phyloP scores from a whole-genome alignment of 37 sponge, comb jelly and placozoan species.

The Theonella swinhoei region DNA sequence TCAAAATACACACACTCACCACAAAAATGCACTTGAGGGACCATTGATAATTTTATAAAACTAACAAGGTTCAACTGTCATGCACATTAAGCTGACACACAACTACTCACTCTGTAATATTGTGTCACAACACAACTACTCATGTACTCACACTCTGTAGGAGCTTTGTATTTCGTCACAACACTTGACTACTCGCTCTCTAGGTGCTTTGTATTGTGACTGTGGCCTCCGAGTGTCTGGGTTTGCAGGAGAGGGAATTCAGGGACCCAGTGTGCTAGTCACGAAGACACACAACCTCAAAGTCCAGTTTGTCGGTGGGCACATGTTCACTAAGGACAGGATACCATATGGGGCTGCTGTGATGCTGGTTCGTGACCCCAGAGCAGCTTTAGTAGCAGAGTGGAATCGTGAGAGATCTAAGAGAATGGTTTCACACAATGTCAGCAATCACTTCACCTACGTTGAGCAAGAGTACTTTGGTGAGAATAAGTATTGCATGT shows the following conservation, averaged over 20 bases:
- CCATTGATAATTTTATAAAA: too few relatives aligned
- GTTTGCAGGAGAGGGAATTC: constrained; percentile 47
- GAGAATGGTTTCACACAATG: not conserved
- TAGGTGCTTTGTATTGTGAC: constrained; percentile 61
- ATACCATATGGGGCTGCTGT: constrained; percentile 40
- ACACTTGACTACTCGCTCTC: too few relatives aligned
- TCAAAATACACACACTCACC: too few relatives aligned
- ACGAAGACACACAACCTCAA: constrained; percentile 22
- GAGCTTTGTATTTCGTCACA: too few relatives aligned
- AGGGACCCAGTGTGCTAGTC: constrained; percentile 33
- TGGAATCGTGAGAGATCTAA: constrained; percentile 22
- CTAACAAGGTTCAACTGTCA: too few relatives aligned
- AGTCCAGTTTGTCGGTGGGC: not conserved
- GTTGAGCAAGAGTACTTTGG: constrained; percentile 11
- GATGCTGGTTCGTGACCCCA: constrained; percentile 34
- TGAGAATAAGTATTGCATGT: not conserved
- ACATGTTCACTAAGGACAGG: not conserved
- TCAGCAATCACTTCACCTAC: not conserved
- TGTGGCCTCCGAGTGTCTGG: constrained; percentile 12
- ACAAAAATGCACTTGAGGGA: too few relatives aligned
- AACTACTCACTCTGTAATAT: too few relatives aligned
- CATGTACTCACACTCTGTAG: too few relatives aligned
- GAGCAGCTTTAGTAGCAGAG: constrained; percentile 39
- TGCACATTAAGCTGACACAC: too few relatives aligned
- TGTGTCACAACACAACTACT: too few relatives aligned